phyloP scores from a whole-genome alignment of 2,113 vertebrate species.

The Carassius auratus region DNA sequence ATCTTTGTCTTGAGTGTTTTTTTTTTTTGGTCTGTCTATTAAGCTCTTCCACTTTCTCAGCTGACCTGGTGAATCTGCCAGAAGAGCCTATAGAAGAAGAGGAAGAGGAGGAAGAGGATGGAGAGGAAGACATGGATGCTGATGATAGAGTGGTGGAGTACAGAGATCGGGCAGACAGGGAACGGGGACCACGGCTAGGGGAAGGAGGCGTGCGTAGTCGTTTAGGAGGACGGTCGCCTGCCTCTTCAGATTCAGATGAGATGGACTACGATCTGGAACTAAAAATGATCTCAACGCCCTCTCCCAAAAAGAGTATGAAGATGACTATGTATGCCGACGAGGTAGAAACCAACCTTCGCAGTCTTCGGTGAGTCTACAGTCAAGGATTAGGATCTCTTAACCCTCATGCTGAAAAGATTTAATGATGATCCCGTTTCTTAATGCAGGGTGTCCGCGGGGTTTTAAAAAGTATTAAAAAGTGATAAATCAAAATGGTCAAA shows the following conservation, averaged over 20 bases:
- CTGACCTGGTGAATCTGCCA: conserved; percentile 92
- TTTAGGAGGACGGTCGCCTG: conserved; percentile 64
- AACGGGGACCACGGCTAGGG: conserved; percentile 62
- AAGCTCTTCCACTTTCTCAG: conserved; percentile 44
- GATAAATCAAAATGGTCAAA: too few species aligned
- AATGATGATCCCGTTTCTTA: background rate
- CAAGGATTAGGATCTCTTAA: background rate
- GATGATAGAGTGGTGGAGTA: conserved; percentile 95
- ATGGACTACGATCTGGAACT: conserved; percentile 99
- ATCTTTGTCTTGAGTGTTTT: background rate
- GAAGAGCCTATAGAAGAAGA: conserved; percentile 93
- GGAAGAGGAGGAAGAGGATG: conserved; percentile 72
- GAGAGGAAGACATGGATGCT: conserved; percentile 90
- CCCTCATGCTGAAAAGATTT: background rate
- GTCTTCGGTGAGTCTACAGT: conserved; percentile 80
- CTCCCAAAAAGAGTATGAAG: conserved; percentile 97
- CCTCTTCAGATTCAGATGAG: conserved; percentile 91
- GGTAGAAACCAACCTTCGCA: conserved; percentile 89
- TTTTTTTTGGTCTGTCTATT: background rate
- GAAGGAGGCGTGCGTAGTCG: conserved; percentile 59
- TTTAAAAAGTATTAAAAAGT: too few species aligned
- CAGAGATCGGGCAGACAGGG: conserved; percentile 73
- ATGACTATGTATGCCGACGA: conserved; percentile 99
- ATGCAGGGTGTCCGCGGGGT: too few species aligned
- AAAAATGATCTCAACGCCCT: conserved; percentile 98